Base-by-base conservation (phyloP, 2,888 invertebrate species). In the Carabus problematicus region DNA sequence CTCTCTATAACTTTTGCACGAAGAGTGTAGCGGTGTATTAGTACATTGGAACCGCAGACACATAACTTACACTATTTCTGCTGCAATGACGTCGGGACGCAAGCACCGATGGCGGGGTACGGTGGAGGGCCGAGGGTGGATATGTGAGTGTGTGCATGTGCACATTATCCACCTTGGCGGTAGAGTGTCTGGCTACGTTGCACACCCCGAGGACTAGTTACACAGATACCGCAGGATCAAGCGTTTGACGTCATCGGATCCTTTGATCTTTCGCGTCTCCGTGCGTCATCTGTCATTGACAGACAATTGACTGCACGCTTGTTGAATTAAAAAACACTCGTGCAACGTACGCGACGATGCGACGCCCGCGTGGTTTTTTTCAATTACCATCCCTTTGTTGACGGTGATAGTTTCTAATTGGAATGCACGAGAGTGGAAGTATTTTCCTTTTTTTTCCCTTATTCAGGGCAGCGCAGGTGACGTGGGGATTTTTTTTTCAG, bases 381-480 rank as follows among this genome's bases (percentile, higher is more conserved):
- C 67, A 55, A 67, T 67, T 67, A 67, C 49, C 49, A 60, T 67
- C 67, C 60, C 67, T 67, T 67, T 67, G 67, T 67, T 16, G 60
- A 54, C 56, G 42, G 60, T 67, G 67, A 67, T 67, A 67, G 67
- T 67, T 67, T 67, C 67, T 67, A 67, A 67, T 60, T 67, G 60
- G 45, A 67, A 67, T 60, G 67, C 67, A 60, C 29, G 52, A 49
- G 45, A 55, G 60, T 40, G 66, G 67, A 67, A 67, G 39, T 67
- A 64, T 67, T 67, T 67, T 58, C 60, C 54, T 59, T 58, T 19
- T 52, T n/a, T 52, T 16, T 52, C 8, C 16, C 16, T 52, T 45
- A 11, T 66, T 56, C 56, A 29, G 29, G 29, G 29, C 29, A 29
- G 29, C 29, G 29, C 29, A 29, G 29, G 29, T 29, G 29, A 29